Evolutionary conservation across 2,797 vertebrate genomes (phyloP).

Genomic region (Menidia menidia): DNA sequence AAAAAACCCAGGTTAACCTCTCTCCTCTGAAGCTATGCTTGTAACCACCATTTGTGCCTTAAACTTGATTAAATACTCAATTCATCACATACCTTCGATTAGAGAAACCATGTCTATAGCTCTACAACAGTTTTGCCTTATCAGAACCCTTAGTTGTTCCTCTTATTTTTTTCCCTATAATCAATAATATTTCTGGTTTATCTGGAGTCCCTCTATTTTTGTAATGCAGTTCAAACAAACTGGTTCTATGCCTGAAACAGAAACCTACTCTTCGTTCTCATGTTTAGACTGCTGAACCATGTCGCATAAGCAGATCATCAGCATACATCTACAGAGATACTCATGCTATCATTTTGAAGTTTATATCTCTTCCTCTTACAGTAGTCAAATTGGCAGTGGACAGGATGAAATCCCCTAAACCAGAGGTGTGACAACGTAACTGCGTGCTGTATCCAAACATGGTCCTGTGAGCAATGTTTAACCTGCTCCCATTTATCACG

Average conservation of each 20-base stretch:
- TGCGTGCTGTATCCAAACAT: constrained; percentile 1
- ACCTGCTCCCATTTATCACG: constrained; percentile 56
- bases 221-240: background rate
- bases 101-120: background rate
- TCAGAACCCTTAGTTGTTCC: background rate
- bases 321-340: background rate
- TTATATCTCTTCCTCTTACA: constrained; percentile 1
- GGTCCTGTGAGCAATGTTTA: constrained; percentile 51
- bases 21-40: background rate
- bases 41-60: too few relatives aligned
- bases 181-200: background rate
- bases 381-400: background rate
- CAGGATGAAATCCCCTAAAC: background rate
- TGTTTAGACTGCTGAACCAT: too few relatives aligned
- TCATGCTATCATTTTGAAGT: background rate
- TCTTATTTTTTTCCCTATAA: too few relatives aligned
- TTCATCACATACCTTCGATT: background rate
- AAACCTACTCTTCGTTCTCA: background rate
- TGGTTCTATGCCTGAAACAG: background rate
- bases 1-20: background rate
- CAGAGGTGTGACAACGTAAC: background rate
- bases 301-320: too few relatives aligned
- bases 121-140: background rate
- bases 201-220: background rate
- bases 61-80: background rate